Conservation (phyloP, 2,113 vertebrate genomes). For the Nothobranchius furzeri region DNA sequence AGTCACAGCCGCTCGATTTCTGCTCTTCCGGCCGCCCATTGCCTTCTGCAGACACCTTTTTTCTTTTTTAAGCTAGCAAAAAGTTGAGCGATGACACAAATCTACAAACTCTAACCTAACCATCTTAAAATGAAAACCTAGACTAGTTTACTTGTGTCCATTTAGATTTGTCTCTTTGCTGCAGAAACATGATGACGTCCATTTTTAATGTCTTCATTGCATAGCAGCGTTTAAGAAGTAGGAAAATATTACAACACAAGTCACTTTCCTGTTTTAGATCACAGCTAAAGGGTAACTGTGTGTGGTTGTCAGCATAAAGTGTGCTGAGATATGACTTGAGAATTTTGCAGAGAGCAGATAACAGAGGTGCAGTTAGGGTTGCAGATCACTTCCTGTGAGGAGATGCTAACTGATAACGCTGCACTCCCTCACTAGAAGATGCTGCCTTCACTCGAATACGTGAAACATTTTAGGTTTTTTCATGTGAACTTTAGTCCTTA, state of each 20-base stretch:
- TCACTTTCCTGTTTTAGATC: background rate
- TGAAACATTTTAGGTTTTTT: background rate
- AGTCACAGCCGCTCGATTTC: constrained; percentile 71
- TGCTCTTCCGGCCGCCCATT: constrained; percentile 50
- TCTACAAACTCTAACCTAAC: background rate
- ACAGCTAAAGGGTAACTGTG: no score
- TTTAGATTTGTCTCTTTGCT: background rate
- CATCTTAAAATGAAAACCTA: background rate
- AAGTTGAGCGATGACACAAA: background rate
- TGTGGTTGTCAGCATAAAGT: background rate
- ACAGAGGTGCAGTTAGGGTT: constrained; percentile 9
- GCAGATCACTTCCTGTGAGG: constrained; percentile 62
- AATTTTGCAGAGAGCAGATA: background rate
- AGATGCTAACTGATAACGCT: constrained; percentile 30
- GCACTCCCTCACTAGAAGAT: background rate
- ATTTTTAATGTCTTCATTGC: background rate
- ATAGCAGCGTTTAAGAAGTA: background rate
- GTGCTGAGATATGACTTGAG: background rate
- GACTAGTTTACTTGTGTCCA: background rate
- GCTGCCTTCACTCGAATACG: background rate
- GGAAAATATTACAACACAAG: constrained; percentile 8
- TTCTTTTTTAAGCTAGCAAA: constrained; percentile 26
- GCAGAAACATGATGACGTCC: background rate
- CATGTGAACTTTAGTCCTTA: background rate
- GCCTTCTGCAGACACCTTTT: constrained; percentile 44